phyloP scores from a whole-genome alignment of 1,140 invertebrate species.

The Hypsibius dujardini region DNA sequence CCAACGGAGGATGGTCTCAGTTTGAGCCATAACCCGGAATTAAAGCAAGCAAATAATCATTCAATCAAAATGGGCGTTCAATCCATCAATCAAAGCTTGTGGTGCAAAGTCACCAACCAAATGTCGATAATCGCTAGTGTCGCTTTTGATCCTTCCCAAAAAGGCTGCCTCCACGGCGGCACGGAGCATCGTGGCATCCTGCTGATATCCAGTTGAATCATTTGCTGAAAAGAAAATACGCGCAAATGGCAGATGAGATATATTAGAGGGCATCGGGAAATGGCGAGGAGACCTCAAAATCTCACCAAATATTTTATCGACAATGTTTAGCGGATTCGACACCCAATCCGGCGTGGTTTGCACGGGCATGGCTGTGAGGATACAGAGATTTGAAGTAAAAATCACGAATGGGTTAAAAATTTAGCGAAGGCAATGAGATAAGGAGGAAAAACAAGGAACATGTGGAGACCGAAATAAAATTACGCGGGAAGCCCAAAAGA shows the following conservation, averaged over 20 bases:
- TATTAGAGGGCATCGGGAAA: background rate
- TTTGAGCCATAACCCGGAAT: too few relatives aligned
- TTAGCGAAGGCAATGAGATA: too few relatives aligned
- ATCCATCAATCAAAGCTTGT: too few relatives aligned
- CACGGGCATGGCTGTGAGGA: slow-evolving; percentile 5
- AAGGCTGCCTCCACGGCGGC: background rate
- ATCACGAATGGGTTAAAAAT: too few relatives aligned
- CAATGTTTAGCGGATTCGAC: background rate
- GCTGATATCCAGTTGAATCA: background rate
- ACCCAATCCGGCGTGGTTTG: background rate
- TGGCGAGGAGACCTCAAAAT: too few relatives aligned
- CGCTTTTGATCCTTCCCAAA: background rate
- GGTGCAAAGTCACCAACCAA: background rate
- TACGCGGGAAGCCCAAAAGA: too few relatives aligned
- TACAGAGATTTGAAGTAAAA: too few relatives aligned
- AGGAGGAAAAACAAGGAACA: too few relatives aligned
- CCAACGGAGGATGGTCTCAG: too few relatives aligned
- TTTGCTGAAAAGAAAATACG: background rate
- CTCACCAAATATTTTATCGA: slow-evolving; percentile 12
- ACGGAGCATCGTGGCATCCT: background rate
- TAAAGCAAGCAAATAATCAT: too few relatives aligned
- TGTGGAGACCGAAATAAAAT: too few relatives aligned
- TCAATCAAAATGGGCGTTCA: too few relatives aligned
- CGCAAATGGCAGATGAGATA: background rate
- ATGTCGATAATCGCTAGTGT: background rate